Evolutionary conservation across 1,140 invertebrate species (phyloP), one percentile per base, ranked within the genome.

Genomic region (Papilio glaucus): DNA sequence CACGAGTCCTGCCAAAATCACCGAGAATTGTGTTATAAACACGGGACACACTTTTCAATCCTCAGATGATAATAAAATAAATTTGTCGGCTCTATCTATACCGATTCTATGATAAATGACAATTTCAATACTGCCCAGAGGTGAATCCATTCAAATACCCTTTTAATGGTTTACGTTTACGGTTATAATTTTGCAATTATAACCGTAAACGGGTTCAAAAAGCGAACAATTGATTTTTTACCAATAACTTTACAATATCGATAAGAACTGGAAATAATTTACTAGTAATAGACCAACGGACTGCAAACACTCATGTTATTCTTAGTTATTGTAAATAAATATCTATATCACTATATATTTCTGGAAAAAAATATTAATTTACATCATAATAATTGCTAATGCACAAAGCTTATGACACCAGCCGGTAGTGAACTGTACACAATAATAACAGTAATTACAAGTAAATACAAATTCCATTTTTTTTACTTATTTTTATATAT

Each of bases 401-500:
- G 49, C 49, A 24, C 49, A 57, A 57, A 57, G 49, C 49, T n/a
- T n/a, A 57, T 24, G 8, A 3, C 29, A 6, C 29, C 29, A 33
- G 21, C 10, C 21, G 21, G 21, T 57, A 57, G 21, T 57, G 45
- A 49, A 49, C 45, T 49, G 18, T 49, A 49, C 45, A 33, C 29
- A 33, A 6, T 33, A 2, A 57, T 24, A 57, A 57, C 49, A 57
- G 49, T 57, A 57, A 57, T 24, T 49, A 49, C 45, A 49, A 49
- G 15, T 49, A 49, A 49, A 24, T 57, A 57, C 21, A 57, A 57
- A 57, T 24, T 57, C 49, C 49, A 57, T 57, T 21, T 53, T 53
- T 24, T 53, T 41, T 57, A 53, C 18, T 57, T 57, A 57, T 57
- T 57, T 57, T 49, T 49, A 49, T 49, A 42, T n/a, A n/a, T 15